These are phyloP conservation scores for Magallana nippona DNA, from an alignment of 2,888 invertebrate species.

Conservation along the genomic window DNA sequence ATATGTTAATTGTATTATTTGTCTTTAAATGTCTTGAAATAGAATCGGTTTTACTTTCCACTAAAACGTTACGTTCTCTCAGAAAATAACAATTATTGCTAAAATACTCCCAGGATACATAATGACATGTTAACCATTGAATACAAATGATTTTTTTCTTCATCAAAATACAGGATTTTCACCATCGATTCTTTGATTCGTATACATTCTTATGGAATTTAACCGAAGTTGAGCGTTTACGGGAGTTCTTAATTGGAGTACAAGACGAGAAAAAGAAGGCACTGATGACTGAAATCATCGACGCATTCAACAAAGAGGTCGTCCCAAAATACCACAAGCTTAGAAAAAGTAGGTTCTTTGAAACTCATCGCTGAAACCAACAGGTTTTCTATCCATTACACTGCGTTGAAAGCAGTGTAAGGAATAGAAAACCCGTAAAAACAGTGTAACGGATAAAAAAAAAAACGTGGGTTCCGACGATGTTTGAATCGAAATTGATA, in stretches of 20 bases:
- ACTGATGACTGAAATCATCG: slow-evolving; percentile 84
- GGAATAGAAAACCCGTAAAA: no score
- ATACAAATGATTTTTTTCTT: no score
- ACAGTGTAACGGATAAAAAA: no score
- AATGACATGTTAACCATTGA: no score
- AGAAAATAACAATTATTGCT: no score
- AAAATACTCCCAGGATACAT: no score
- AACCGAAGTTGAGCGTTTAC: slow-evolving; percentile 85
- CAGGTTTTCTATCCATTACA: no score
- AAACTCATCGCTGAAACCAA: neutral
- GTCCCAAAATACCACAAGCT: slow-evolving; percentile 83
- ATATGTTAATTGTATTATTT: neutral
- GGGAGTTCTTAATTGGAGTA: slow-evolving; percentile 86
- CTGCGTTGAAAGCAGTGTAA: no score
- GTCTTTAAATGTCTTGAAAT: neutral
- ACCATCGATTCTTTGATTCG: slow-evolving; percentile 86
- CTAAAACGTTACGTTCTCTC: no score
- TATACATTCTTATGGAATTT: slow-evolving; percentile 90
- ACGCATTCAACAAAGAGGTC: slow-evolving; percentile 85
- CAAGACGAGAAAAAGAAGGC: slow-evolving; percentile 83
- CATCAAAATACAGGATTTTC: slow-evolving; percentile 83
- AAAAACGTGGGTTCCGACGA: no score
- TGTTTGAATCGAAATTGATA: no score
- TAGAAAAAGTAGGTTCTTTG: slow-evolving; percentile 82
- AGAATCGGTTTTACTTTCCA: no score